Percentiles rank a stretch among this genome's conserved stretches.
phyloP scores from a whole-genome alignment of 2,113 vertebrate genomes.

The Proterorhinus semilunaris region DNA sequence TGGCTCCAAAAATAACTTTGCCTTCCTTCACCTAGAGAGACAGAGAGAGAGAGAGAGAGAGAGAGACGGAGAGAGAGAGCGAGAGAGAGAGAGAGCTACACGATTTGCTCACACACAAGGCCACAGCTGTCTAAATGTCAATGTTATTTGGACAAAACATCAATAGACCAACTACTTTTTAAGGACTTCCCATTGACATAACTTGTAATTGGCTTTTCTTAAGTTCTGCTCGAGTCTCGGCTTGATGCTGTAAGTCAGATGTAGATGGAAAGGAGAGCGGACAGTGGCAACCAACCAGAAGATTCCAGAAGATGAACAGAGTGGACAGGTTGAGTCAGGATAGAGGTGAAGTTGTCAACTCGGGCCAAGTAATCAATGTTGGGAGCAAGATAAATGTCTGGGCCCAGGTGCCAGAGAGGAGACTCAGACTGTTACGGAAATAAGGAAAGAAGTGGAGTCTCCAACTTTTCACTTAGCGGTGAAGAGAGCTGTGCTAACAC shows the following conservation, averaged over 20 bases:
- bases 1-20: neutral
- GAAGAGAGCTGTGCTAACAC: too few species aligned
- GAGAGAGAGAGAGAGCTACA: neutral
- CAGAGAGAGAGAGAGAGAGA: too few species aligned
- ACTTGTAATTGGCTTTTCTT: neutral
- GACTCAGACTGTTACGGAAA: too few species aligned
- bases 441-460: neutral
- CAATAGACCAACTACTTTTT: neutral
- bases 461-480: neutral
- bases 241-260: neutral
- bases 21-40: neutral
- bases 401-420: neutral
- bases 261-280: neutral
- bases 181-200: neutral
- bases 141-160: neutral
- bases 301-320: neutral
- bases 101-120: slow-evolving; percentile 8
- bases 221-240: neutral
- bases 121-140: neutral
- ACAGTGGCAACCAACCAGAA: neutral
- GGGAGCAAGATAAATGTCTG: neutral
- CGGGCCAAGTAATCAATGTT: neutral
- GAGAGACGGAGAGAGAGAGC: neutral
- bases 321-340: neutral
- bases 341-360: neutral